A percentile compares a stretch with the other conserved stretches of the same genome.
Conservation (phyloP, 2,888 invertebrate species). For the Ditula angustiorana region DNA sequence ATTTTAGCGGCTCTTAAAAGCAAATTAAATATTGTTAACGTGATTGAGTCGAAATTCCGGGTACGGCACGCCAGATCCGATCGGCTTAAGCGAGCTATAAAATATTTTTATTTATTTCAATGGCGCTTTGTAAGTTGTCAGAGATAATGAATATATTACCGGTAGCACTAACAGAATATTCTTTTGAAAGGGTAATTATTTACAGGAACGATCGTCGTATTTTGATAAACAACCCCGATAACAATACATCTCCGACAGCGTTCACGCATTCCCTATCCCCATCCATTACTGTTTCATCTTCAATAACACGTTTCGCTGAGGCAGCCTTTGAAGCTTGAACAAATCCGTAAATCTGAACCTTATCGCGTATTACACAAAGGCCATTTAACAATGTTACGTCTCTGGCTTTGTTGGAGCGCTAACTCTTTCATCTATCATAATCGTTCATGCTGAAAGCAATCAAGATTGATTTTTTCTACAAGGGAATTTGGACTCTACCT, state of each 20-base stretch:
- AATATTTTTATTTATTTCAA: conserved; percentile 78
- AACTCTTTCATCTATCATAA: conserved; percentile 86
- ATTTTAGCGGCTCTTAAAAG: conserved; percentile 46
- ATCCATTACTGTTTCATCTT: conserved; percentile 85
- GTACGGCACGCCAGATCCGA: conserved; percentile 64
- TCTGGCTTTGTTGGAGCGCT: conserved; percentile 79
- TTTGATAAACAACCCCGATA: conserved; percentile 82
- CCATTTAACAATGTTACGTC: conserved; percentile 55
- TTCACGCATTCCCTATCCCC: conserved; percentile 84
- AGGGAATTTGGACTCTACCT: conserved; percentile 54
- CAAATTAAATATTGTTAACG: conserved; percentile 35
- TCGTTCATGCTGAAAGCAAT: conserved; percentile 86
- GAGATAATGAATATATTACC: conserved; percentile 84
- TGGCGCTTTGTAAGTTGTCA: conserved; percentile 81
- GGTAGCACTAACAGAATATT: conserved; percentile 75
- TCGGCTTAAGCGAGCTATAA: conserved; percentile 65
- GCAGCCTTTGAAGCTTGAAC: conserved; percentile 55
- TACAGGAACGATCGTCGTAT: conserved; percentile 80
- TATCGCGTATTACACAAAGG: conserved; percentile 58
- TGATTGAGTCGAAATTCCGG: conserved; percentile 56
- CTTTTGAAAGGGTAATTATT: conserved; percentile 83
- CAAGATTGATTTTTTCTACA: conserved; percentile 76
- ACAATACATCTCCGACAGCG: conserved; percentile 83
- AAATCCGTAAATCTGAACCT: conserved; percentile 56
- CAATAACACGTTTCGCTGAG: conserved; percentile 79